Evolutionary conservation across 2,113 vertebrate genomes (phyloP).

Genomic region (Recurvirostra avosetta): DNA sequence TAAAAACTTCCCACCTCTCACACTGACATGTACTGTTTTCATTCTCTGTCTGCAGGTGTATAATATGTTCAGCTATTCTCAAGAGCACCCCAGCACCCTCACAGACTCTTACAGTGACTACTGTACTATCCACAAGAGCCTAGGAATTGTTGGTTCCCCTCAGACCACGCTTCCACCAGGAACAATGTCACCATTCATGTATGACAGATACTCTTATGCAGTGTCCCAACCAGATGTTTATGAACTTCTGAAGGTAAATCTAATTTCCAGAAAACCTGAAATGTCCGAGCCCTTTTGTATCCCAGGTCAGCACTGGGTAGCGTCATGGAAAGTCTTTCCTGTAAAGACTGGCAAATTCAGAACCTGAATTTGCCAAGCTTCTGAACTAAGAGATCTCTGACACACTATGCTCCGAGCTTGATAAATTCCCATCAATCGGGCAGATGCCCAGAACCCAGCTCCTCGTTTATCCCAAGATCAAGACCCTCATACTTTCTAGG

Average conservation of each 20-base stretch:
- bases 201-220: not conserved
- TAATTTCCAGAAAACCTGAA: not conserved
- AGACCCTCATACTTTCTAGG: not conserved
- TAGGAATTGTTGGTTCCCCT: not conserved
- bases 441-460: not conserved
- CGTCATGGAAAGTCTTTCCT: not conserved
- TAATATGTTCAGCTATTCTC: constrained; percentile 39
- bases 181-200: not conserved
- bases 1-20: not conserved
- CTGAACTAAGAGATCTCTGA: not conserved
- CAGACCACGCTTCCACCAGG: not conserved
- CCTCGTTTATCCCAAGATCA: not conserved
- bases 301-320: not conserved
- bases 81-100: constrained; percentile 14
- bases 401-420: not conserved
- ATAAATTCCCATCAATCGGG: not conserved
- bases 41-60: constrained; percentile 14
- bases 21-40: not conserved
- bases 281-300: not conserved
- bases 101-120: constrained; percentile 47
- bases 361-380: not conserved
- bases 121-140: not conserved
- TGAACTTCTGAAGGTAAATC: constrained; percentile 49
- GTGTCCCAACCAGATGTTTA: constrained; percentile 43
- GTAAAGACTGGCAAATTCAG: not conserved